Evolutionary conservation across 2,797 vertebrate genomes (phyloP), one percentile per base, ranked within the genome.

Genomic region (Orientallactaga sibirica): DNA sequence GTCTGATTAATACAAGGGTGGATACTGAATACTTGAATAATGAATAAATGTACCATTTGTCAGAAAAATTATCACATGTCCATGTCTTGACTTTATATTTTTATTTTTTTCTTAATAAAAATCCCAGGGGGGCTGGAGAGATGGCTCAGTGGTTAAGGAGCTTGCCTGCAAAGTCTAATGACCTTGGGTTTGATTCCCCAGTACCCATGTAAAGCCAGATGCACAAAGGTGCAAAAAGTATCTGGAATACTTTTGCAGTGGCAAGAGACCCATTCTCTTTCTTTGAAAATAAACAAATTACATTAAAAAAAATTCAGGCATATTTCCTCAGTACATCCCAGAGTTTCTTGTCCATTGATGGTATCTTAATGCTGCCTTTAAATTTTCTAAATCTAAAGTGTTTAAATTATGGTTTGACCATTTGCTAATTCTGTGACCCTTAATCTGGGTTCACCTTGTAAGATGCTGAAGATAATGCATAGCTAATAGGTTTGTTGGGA

Each of bases 1-100:
- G 89, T 88, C 81, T 80, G 70, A 87, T 88, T 84, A 93, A 88
- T 88, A 79, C 24, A 52, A 8, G 29, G n/a, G n/a, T 84, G 88
- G 76, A 77, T 55, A 58, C 18, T 70, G 80, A 79, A 79, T 88
- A 48, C 41, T 73, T 82, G 86, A 92, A 73, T 93, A 92, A 93
- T 91, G 64, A 86, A 73, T 18, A 33, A 66, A 83, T 5, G 29
- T 15, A 14, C n/a, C 14, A 4, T 37, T 91, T 90, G 48, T n/a
- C n/a, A 67, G 52, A 80, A 37, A 2, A 10, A 20, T 62, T 61
- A 25, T 37, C 61, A 74, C n/a, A 67, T 66, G 37, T 29, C 14
- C 22, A 5, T 93, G 71, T 41, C 55, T 81, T 73, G 48, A 83
- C 62, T 78, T 8, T 55, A 90, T 71, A 64, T 33, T 92, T 84